phyloP scores from a whole-genome alignment of 2,113 vertebrate genomes.

The Chunga burmeisteri region DNA sequence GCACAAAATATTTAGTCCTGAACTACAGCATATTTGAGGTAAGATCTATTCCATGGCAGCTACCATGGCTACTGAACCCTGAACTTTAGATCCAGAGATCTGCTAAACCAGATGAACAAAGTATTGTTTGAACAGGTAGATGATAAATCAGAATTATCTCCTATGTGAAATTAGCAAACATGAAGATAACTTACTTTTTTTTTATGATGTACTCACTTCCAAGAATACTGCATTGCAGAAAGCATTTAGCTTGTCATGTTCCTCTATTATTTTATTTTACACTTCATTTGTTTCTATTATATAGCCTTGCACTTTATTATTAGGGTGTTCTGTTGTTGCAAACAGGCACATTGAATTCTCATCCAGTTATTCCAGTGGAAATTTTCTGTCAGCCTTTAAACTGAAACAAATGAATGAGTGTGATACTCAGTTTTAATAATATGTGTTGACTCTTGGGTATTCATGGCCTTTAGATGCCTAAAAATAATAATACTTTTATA shows the following conservation, averaged over 20 bases:
- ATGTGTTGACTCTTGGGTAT: slow-evolving; percentile 69
- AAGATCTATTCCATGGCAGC: not conserved
- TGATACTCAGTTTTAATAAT: slow-evolving; percentile 70
- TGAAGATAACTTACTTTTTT: slow-evolving; percentile 20
- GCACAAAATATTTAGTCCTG: not conserved
- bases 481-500: slow-evolving; percentile 79
- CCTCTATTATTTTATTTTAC: slow-evolving; percentile 73
- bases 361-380: slow-evolving; percentile 48
- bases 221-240: slow-evolving; percentile 48
- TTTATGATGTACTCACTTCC: not conserved
- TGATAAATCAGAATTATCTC: not conserved
- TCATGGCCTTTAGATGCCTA: slow-evolving; percentile 77
- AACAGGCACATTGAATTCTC: slow-evolving; percentile 48
- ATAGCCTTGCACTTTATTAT: slow-evolving; percentile 66
- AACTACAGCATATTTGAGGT: not conserved
- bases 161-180: slow-evolving; percentile 46
- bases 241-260: slow-evolving; percentile 64
- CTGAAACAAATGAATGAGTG: slow-evolving; percentile 62
- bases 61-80: not conserved
- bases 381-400: slow-evolving; percentile 63
- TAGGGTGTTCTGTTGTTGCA: slow-evolving; percentile 50
- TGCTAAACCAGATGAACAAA: not conserved
- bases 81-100: not conserved
- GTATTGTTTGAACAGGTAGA: not conserved
- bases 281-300: slow-evolving; percentile 74